phyloP scores from a whole-genome alignment of 2,113 vertebrate species.

The Myotis davidii region DNA sequence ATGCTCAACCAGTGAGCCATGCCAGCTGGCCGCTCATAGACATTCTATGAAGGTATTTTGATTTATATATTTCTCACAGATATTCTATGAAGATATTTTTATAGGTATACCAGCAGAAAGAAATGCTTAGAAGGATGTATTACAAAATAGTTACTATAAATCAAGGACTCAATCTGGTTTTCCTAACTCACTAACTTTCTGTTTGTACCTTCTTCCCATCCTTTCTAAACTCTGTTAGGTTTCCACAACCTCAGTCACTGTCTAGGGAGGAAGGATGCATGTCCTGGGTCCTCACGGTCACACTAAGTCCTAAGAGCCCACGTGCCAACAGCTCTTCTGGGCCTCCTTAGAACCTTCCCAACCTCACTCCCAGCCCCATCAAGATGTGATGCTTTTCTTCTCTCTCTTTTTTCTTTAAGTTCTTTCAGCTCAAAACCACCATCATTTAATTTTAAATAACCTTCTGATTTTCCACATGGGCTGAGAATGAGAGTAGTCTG shows the following conservation, averaged over 20 bases:
- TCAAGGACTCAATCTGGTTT: background rate
- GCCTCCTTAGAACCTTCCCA: slow-evolving; percentile 30
- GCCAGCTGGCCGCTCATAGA: no score
- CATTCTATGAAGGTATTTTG: background rate
- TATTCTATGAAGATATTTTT: slow-evolving; percentile 13
- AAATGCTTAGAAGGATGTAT: background rate
- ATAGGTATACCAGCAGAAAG: background rate
- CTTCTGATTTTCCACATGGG: slow-evolving; percentile 60
- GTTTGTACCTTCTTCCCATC: background rate
- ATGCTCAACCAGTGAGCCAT: no score
- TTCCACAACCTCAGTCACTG: background rate
- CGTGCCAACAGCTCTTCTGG: background rate
- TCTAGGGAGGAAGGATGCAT: background rate
- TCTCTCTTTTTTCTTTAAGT: slow-evolving; percentile 46
- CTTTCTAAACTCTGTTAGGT: background rate
- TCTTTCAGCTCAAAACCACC: slow-evolving; percentile 61
- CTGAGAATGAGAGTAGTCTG: slow-evolving; percentile 67
- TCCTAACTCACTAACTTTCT: background rate
- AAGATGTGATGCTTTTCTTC: slow-evolving; percentile 21
- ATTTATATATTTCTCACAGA: background rate
- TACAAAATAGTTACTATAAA: slow-evolving; percentile 10
- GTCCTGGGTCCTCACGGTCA: background rate
- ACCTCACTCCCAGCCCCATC: slow-evolving; percentile 1
- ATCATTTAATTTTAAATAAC: slow-evolving; percentile 81
- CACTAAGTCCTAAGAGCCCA: background rate